Base-by-base conservation (phyloP, 2,797 vertebrate species). In the Spinus pinus region DNA sequence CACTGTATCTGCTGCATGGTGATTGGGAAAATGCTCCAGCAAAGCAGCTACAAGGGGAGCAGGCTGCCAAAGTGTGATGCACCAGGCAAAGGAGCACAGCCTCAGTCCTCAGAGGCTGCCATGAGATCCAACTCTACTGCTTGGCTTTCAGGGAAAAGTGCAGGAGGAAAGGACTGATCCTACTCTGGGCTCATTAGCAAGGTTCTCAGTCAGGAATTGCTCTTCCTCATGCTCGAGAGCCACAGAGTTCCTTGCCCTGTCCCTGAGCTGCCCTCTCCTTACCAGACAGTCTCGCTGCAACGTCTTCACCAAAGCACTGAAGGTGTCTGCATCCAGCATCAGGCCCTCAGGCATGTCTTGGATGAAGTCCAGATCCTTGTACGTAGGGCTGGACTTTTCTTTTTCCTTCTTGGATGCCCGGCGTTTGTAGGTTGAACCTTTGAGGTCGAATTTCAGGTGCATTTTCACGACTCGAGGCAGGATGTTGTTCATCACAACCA, bases 401-500 rank as follows among this genome's bases (percentile, higher is more conserved):
- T 99, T 98, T 90, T 99, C 99, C 93, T 99, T 99, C 97, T 98
- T 99, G 95, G 99, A 99, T 3, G 99, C 99, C 33, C 99, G 98
- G 64, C 99, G 98, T 96, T 99, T 99, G 96, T 99, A 99, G 6
- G 99, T 99, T 6, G 99, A 99, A 67, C 99, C 99, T 97, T 99
- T 99, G 94, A 99, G 98, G 98, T 99, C 99, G 0, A 98, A 99
- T 86, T 99, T 99, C 90, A 99, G 98, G 97, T 99, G 99, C 99
- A 99, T 99, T 93, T 98, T 98, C 37, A 99, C 99, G 14, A 98
- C 98, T 0, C 99, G 98, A 2, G 99, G 99, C 88, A 99, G 97
- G 60, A 99, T 98, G 28, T 99, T 99, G 98, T 99, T 99, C 99
- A 99, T 99, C 79, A 99, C 99, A 15, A 99, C 99, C 93, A 99